Base-by-base conservation (phyloP, 2,113 vertebrate species). In the Gambusia affinis region DNA sequence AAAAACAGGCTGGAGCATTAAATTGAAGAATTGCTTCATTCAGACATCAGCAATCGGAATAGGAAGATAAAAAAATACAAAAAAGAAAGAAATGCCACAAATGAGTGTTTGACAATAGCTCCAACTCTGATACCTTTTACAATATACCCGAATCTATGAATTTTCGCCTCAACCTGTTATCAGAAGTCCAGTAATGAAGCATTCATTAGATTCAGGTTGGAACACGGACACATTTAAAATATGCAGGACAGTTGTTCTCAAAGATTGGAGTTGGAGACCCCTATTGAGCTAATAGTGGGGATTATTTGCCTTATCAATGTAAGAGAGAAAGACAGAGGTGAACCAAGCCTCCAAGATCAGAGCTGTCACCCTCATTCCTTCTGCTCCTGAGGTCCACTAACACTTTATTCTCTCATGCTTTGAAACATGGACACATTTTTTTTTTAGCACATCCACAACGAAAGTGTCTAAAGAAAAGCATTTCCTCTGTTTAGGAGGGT, bases 341-440 rank as follows among this genome's bases (percentile, higher is more conserved):
- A 30, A 75, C 11, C 73, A 66, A 85, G 80, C 39, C 27, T 27
- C 27, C 27, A 39, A 63, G 78, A 81, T 82, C 82, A 89, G 78
- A 74, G 83, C 83, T 86, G 90, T 89, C 88, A 92, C 87, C 75
- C 83, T 87, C 83, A 60, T 88, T 37, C 85, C 66, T 81, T 81
- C 64, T 47, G 72, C 76, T 78, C 88, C 82, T 79, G 71, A 90
- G 88, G 84, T 81, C 81, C 84, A 92, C 90, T 86, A 80, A 90
- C 47, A 86, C 79, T 65, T 76, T 68, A n/a, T 15, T 28, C 72
- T 77, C 31, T 72, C 66, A 42, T 4, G 67, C 63, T 76, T 75
- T 70, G 69, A 72, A 66, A 65, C 65, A 72, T 70, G 68, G 69
- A 39, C 76, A 61, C 66, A 17, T 70, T 61, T 71, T 72, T 42